Evolutionary conservation across 2,888 invertebrate genomes (phyloP).

Genomic region (Cheilosia pagana): DNA sequence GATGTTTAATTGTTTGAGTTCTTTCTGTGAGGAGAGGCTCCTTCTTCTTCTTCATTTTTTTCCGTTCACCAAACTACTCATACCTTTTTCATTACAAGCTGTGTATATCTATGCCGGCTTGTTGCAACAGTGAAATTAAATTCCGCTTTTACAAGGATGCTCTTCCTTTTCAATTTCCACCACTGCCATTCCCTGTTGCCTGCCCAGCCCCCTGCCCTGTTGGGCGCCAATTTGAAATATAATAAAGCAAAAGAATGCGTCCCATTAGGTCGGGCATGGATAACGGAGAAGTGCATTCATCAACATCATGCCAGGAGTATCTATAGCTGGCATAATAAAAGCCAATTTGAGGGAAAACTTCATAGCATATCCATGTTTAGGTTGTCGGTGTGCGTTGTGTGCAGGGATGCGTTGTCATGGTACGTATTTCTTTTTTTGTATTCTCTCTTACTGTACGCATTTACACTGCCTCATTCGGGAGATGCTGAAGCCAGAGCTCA

Average conservation of each 20-base stretch:
- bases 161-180: neutral
- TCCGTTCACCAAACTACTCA: neutral
- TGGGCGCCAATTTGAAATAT: conserved; percentile 60
- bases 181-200: neutral
- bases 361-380: conserved; percentile 19
- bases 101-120: conserved; percentile 9
- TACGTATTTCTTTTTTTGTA: neutral
- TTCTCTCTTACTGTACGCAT: conserved; percentile 36
- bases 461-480: conserved; percentile 3
- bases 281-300: conserved; percentile 53
- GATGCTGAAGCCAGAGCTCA: neutral
- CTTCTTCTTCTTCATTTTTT: conserved; percentile 7
- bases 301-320: conserved; percentile 36
- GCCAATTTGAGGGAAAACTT: conserved; percentile 63
- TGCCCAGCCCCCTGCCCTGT: neutral
- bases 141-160: conserved; percentile 49
- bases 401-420: conserved; percentile 70
- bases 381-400: conserved; percentile 29
- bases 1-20: conserved; percentile 71
- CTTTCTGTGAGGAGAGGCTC: neutral
- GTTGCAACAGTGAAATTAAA: conserved; percentile 58
- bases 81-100: conserved; percentile 9
- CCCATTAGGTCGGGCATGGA: conserved; percentile 25
- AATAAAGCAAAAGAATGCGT: conserved; percentile 63
- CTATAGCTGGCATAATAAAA: conserved; percentile 58